A percentile compares a stretch with the other conserved stretches of the same genome.
Evolutionary conservation across 2,113 vertebrate species (phyloP).

Genomic region (Gambusia affinis): DNA sequence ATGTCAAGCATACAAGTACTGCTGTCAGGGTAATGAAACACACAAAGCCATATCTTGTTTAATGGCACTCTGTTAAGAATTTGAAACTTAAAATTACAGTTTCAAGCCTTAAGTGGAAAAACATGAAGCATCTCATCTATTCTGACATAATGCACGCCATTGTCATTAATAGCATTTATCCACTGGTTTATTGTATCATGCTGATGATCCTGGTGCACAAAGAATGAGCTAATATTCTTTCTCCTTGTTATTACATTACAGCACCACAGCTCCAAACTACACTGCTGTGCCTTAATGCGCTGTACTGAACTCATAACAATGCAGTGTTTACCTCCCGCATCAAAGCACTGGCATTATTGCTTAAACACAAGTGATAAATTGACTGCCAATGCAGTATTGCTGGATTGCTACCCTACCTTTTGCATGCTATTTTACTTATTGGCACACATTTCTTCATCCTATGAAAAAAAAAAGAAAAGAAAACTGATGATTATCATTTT

Average conservation of each 20-base stretch:
- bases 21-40: constrained; percentile 22
- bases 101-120: constrained; percentile 22
- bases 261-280: neutral
- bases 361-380: neutral
- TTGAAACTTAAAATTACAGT: constrained; percentile 11
- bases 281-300: neutral
- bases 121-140: constrained; percentile 8
- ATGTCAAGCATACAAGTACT: constrained; percentile 7
- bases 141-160: neutral
- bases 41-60: constrained; percentile 4
- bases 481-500: neutral
- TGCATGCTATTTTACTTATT: neutral
- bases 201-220: neutral
- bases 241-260: constrained; percentile 11
- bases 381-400: neutral
- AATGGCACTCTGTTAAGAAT: constrained; percentile 18
- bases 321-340: constrained; percentile 6
- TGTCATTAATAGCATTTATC: constrained; percentile 1
- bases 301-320: constrained; percentile 1
- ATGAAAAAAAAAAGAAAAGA: neutral
- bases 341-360: neutral
- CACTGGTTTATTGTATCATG: constrained; percentile 2
- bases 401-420: neutral
- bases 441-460: neutral
- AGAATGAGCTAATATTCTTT: neutral